Evolutionary conservation across 2,113 vertebrate genomes (phyloP).

Genomic region (Notarius lentiginosus): DNA sequence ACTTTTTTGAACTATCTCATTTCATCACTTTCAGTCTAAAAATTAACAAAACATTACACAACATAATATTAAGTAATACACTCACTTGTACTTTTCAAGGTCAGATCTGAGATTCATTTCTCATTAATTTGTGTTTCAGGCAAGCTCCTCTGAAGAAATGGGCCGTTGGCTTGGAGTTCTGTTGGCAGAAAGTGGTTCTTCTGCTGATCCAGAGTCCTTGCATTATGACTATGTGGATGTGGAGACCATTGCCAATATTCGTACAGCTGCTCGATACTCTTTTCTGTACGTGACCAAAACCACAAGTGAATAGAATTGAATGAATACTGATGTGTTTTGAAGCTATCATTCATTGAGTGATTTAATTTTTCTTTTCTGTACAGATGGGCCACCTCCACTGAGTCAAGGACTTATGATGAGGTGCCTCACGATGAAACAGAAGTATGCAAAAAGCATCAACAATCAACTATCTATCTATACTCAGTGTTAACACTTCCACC

Average conservation of each 20-base stretch:
- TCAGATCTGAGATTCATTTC: not conserved
- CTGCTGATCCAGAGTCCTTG: slow-evolving; percentile 84
- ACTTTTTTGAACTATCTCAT: not conserved
- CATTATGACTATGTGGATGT: slow-evolving; percentile 97
- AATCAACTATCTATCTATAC: not conserved
- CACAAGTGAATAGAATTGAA: not conserved
- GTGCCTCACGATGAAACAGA: slow-evolving; percentile 80
- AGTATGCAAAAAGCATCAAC: slow-evolving; percentile 25
- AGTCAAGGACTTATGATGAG: slow-evolving; percentile 84
- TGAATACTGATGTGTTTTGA: not conserved
- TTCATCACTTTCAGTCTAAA: not conserved
- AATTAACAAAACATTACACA: not conserved
- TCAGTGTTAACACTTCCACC: not conserved
- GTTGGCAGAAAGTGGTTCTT: slow-evolving; percentile 85
- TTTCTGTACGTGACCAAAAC: slow-evolving; percentile 83
- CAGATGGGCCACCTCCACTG: slow-evolving; percentile 85
- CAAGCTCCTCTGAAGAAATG: slow-evolving; percentile 87
- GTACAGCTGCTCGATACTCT: slow-evolving; percentile 89
- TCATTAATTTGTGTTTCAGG: slow-evolving; percentile 67
- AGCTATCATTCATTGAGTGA: not conserved
- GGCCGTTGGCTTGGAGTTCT: slow-evolving; percentile 94
- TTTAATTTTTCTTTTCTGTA: slow-evolving; percentile 9
- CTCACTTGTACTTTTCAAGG: not conserved
- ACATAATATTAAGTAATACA: not conserved
- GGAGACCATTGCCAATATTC: slow-evolving; percentile 92